Base-by-base conservation (phyloP, 2,888 invertebrate genomes). In the Spisula subtruncata region DNA sequence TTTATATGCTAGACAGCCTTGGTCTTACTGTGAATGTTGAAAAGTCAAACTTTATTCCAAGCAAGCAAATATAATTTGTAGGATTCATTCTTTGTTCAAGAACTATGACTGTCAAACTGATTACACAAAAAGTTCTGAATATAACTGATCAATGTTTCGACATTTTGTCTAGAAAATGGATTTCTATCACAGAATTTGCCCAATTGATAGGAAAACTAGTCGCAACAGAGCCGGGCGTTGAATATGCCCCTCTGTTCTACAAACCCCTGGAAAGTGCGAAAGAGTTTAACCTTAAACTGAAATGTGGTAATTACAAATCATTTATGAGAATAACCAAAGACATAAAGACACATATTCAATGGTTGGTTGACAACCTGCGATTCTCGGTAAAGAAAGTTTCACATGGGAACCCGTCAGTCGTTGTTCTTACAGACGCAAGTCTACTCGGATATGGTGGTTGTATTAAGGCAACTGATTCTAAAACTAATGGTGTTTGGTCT, bases 261-360 rank as follows among this genome's bases (percentile, higher is more conserved):
- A 91, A 92, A 81, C 83, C 85, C 25, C 66, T 93, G 56, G 92
- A 93, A 83, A 87, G 85, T 54, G 71, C 88, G 2, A 93, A 90
- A 91, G 88, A 86, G 25, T 14, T 54, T 75, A 79, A 86, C 1
- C 80, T 93, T n/a, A 87, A 88, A 81, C n/a, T n/a, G 6, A 2
- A 80, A 16, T 1, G 1, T n/a, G 82, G 79, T 20, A 89, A 89
- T 12, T 89, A 48, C 54, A 54, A 86, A 35, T 79, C 35, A 32
- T 89, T 89, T 48, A 85, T 89, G 85, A 85, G 25, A n/a, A 85
- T 89, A 16, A 75, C 89, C 51, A 35, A 25, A 51, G 18, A 25
- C 0, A 41, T 75, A 6, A n/a, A 48, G 1, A 18, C 51, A 14
- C 56, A 48, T 46, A 20, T 89, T 18, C 41, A 25, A 0, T 89